These are phyloP conservation scores for Troides helena DNA, from an alignment of 2,888 invertebrate genomes.

Conservation along the genomic window DNA sequence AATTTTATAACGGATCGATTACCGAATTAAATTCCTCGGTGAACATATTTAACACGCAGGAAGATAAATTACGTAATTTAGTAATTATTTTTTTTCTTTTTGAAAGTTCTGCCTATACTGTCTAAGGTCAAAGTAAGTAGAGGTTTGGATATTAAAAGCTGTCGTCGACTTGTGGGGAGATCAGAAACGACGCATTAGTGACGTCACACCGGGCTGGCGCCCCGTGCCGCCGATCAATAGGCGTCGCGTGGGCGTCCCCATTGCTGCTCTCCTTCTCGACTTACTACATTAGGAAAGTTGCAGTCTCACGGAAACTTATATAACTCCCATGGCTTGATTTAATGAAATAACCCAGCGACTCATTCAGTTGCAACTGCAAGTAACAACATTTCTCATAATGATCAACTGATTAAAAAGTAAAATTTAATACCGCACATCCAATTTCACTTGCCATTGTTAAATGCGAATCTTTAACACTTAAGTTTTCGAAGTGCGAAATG, in stretches of 20 bases:
- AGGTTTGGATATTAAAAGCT: constrained; percentile 32
- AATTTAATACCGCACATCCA: neutral
- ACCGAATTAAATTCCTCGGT: too few relatives aligned
- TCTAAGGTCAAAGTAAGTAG: neutral
- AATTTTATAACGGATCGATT: too few relatives aligned
- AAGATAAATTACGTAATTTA: neutral
- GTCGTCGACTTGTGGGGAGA: constrained; percentile 45
- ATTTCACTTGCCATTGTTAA: neutral
- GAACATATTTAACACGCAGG: neutral
- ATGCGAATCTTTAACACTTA: constrained; percentile 1
- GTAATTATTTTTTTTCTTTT: neutral
- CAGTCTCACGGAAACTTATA: neutral
- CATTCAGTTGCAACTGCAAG: too few relatives aligned
- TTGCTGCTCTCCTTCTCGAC: constrained; percentile 44
- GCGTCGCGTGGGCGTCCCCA: constrained; percentile 56
- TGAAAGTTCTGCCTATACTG: neutral
- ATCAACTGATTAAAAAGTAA: neutral
- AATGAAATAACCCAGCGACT: too few relatives aligned
- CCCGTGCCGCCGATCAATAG: constrained; percentile 66
- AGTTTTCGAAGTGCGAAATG: neutral
- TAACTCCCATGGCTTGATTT: neutral
- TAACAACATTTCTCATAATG: too few relatives aligned
- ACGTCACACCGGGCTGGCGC: constrained; percentile 61
- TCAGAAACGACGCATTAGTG: constrained; percentile 66
- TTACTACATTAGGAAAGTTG: neutral